Evolutionary conservation across 2,888 invertebrate species (phyloP), one percentile per base, ranked within the genome.

Genomic region (Mythimna impura): DNA sequence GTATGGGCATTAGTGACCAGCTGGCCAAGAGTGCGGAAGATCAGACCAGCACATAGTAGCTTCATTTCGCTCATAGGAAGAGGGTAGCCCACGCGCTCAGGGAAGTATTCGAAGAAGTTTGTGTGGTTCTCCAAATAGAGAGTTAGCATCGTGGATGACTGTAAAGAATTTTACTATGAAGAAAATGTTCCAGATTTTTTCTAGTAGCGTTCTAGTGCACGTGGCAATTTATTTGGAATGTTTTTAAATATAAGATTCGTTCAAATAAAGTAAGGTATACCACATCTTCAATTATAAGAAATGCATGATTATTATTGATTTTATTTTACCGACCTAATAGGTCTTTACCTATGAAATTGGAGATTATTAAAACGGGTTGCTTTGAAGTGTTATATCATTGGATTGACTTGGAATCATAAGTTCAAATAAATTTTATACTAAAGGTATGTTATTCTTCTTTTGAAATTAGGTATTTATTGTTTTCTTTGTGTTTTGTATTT

Each of bases 1-100:
- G 98, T 97, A 90, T 98, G 98, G 0, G 97, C 98, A 90, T 99
- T 99, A 88, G 97, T 97, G 55, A 98, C 97, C 67, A 99, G 95
- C 93, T 99, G 99, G 0, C 98, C 97, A 65, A 98, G 97, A 86
- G 98, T 98, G 43, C 98, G 97, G 64, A 98, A 94, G 52, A 99
- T 91, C 9, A 98, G 89, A 0, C 97, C 97, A 0, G 98, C 97
- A 30, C 98, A 93, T 78, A 97, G 96, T 65, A 97, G 36, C 17
- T 95, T 90, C 91, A 95, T 92, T 75, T 97, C 92, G 0, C 70
- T 69, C 0, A 78, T 73, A 3, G 93, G 87, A 61, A 96, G 84
- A 17, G 89, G 76, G 81, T 90, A 89, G 4, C 94, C 91, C 34
- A 95, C 78, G 61, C 94, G 91, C 0, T 93, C 81, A n/a, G 96